phyloP scores from a whole-genome alignment of 2,888 invertebrate genomes.

The Clostera curtula region DNA sequence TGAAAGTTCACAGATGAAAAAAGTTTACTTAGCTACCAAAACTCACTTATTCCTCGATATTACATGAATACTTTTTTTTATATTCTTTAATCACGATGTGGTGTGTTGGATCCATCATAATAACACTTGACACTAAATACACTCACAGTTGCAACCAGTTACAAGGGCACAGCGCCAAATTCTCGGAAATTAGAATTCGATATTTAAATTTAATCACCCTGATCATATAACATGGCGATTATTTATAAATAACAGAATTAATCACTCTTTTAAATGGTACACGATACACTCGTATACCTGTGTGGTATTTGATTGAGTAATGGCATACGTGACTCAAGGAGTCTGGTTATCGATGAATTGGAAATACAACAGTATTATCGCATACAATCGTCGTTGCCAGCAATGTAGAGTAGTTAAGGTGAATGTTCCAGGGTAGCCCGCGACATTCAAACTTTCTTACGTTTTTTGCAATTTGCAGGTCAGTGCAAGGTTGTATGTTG shows the following conservation, averaged over 20 bases:
- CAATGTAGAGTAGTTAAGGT: conserved; percentile 37
- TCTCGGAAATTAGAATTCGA: conserved; percentile 20
- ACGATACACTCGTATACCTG: conserved; percentile 37
- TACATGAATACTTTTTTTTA: no score
- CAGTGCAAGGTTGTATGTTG: no score
- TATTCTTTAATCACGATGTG: no score
- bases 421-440: no score
- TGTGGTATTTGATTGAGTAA: conserved; percentile 29
- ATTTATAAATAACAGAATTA: conserved; percentile 20
- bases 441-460: no score
- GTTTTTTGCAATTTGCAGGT: no score
- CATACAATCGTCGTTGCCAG: conserved; percentile 43
- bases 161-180: no score
- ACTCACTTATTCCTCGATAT: conserved; percentile 3
- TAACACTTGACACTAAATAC: conserved; percentile 28
- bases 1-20: conserved; percentile 7
- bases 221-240: conserved; percentile 18
- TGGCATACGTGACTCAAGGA: conserved; percentile 67
- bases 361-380: conserved; percentile 61
- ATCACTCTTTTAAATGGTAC: conserved; percentile 5
- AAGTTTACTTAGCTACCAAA: conserved; percentile 3
- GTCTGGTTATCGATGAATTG: conserved; percentile 48
- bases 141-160: conserved; percentile 17
- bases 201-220: conserved; percentile 11
- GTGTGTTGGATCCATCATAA: conserved; percentile 29